phyloP scores from a whole-genome alignment of 2,113 vertebrate genomes.

The Apteryx owenii region DNA sequence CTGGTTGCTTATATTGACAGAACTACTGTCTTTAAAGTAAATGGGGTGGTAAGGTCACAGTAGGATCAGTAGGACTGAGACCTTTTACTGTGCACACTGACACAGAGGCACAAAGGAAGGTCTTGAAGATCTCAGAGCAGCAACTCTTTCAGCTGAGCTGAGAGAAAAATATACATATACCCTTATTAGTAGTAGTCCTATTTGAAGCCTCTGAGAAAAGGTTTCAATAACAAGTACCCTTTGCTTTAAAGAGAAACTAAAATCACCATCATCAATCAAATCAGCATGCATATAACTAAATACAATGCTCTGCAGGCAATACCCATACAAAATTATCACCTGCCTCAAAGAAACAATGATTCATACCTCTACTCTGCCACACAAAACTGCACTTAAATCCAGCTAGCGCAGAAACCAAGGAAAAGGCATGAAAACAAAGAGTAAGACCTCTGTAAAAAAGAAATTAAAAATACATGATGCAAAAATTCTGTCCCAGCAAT shows the following conservation, averaged over 20 bases:
- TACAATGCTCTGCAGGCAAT: not conserved
- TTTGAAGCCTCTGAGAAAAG: not conserved
- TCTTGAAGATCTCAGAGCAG: not conserved
- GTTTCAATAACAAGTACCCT: not conserved
- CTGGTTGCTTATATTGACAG: not conserved
- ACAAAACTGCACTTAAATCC: not conserved
- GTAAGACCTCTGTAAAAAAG: not conserved
- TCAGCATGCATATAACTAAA: not conserved
- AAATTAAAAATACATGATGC: not conserved
- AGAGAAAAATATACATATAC: not conserved
- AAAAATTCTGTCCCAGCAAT: not conserved
- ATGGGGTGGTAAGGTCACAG: not conserved
- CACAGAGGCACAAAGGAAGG: not conserved
- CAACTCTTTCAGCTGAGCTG: not conserved
- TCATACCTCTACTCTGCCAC: not conserved
- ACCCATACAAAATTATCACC: not conserved
- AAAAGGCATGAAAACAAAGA: not conserved
- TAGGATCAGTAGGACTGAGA: not conserved
- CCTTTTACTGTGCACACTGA: not conserved
- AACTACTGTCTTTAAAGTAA: not conserved
- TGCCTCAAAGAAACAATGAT: slow-evolving; percentile 4
- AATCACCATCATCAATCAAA: slow-evolving; percentile 40
- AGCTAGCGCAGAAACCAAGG: not conserved
- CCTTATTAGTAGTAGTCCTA: not conserved
- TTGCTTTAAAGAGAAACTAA: slow-evolving; percentile 20